phyloP scores from a whole-genome alignment of 2,797 vertebrate species.

The Acanthurus tractus region DNA sequence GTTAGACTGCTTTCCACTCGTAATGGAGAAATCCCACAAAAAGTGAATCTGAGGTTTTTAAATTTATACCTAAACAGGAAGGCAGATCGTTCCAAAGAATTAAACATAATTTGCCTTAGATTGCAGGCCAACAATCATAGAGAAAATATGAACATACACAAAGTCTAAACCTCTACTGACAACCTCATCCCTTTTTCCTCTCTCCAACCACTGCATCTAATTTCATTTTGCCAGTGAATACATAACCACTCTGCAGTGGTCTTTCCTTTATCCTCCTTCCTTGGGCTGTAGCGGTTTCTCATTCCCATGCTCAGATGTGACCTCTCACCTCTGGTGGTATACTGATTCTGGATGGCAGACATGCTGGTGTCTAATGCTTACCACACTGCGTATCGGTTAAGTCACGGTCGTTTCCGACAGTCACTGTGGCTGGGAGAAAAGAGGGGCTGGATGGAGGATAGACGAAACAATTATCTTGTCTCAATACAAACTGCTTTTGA shows the following conservation, averaged over 20 bases:
- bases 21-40: conserved; percentile 1
- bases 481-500: conserved; percentile 42
- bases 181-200: conserved; percentile 3
- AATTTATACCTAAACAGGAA: conserved; percentile 26
- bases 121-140: conserved; percentile 23
- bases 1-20: conserved; percentile 8
- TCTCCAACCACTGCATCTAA: conserved; percentile 24
- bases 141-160: conserved; percentile 42
- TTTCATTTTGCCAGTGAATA: conserved; percentile 29
- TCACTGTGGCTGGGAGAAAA: conserved; percentile 27
- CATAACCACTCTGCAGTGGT: conserved; percentile 18
- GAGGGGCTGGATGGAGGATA: conserved; percentile 25
- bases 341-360: conserved; percentile 45
- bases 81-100: conserved; percentile 9
- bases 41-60: conserved; percentile 27
- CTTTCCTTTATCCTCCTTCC: conserved; percentile 22
- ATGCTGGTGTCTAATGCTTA: conserved; percentile 39
- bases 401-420: conserved; percentile 19
- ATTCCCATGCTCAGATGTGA: conserved; percentile 56
- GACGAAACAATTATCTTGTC: conserved; percentile 32
- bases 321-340: conserved; percentile 41
- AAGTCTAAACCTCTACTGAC: conserved; percentile 30
- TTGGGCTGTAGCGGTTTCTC: conserved; percentile 33
- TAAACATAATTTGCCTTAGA: conserved; percentile 24
- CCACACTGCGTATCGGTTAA: conserved; percentile 17